Base-by-base conservation (phyloP, 2,888 invertebrate genomes). In the Drosophila anomalata region DNA sequence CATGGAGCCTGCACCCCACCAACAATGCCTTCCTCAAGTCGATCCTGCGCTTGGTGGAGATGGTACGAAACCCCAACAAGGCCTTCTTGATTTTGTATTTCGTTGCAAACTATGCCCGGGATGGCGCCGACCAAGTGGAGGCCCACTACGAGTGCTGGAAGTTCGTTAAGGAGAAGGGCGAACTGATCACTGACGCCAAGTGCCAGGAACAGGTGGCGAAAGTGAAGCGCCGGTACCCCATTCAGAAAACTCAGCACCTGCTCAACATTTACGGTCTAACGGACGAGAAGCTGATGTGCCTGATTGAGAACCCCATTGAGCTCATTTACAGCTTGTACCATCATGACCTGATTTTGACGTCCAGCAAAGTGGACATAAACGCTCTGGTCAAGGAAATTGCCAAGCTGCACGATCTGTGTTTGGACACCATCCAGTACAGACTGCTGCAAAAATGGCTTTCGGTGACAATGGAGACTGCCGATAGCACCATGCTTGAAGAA, bases 21-120 rank as follows among this genome's bases (percentile, higher is more conserved):
- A 92, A 92, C 69, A 92, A 92, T 83, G 91, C 91, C 11, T 92
- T 92, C 46, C 79, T 92, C 2, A 91, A 92, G 83, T 91, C 92
- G 36, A 85, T 91, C 9, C 63, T 92, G 1, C 89, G 91, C 20
- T 77, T 92, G 39, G 88, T 91, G 0, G 74, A 87, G 20, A 88
- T 90, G 55, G 88, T 92, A 2, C 81, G 87, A 12, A 90, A 78
- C 73, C 80, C 83, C 7, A 85, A 85, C 4, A 92, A 90, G 65
- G 89, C 88, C 3, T 87, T 92, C 29, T 76, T 90, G 14, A 91
- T 91, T 58, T 79, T 92, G n/a, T 92, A 92, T 68, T 91, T 89
- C 75, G 90, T 91, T 4, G 85, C 90, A 0, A 91, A 89, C 67
- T 89, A 91, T 75, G 90, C 92, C 0, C 90, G 91, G 0, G 89